These are phyloP conservation scores for Darevskia mixta DNA, from an alignment of 2,797 vertebrate species.

Conservation along the genomic window DNA sequence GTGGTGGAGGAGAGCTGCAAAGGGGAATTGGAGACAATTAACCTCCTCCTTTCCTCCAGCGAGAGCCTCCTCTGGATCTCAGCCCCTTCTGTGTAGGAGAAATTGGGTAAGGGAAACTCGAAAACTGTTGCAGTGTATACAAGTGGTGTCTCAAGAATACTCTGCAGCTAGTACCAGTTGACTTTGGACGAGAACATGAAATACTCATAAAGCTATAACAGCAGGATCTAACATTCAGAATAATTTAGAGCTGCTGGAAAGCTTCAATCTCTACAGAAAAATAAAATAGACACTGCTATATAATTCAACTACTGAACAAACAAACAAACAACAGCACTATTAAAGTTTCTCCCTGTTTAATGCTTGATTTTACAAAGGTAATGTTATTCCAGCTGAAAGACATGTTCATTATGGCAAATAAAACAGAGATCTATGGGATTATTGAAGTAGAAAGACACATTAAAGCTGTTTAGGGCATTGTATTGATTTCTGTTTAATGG, in stretches of 20 bases:
- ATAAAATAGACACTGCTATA: slow-evolving; percentile 50
- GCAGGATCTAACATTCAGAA: slow-evolving; percentile 42
- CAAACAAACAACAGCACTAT: slow-evolving; percentile 58
- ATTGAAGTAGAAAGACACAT: slow-evolving; percentile 73
- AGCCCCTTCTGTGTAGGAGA: not conserved
- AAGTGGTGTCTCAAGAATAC: not conserved
- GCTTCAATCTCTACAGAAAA: slow-evolving; percentile 57
- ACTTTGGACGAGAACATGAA: slow-evolving; percentile 8
- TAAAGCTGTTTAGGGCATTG: slow-evolving; percentile 78
- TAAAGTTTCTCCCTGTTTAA: slow-evolving; percentile 62
- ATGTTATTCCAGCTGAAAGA: slow-evolving; percentile 76
- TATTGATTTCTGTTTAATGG: slow-evolving; percentile 68
- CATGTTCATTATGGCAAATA: slow-evolving; percentile 74
- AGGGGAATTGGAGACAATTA: not conserved
- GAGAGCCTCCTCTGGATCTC: not conserved
- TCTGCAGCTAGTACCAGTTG: slow-evolving; percentile 6
- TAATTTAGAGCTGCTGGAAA: slow-evolving; percentile 39
- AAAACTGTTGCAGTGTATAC: not conserved
- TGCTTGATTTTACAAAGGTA: slow-evolving; percentile 68
- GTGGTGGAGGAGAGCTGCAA: not conserved
- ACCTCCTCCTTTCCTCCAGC: not conserved
- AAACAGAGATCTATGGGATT: slow-evolving; percentile 69
- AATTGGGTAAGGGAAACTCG: not conserved
- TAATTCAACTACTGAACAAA: slow-evolving; percentile 55
- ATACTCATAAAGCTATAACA: not conserved